Evolutionary conservation across 2,113 vertebrate species (phyloP).

Genomic region (Myiozetetes cayanensis): DNA sequence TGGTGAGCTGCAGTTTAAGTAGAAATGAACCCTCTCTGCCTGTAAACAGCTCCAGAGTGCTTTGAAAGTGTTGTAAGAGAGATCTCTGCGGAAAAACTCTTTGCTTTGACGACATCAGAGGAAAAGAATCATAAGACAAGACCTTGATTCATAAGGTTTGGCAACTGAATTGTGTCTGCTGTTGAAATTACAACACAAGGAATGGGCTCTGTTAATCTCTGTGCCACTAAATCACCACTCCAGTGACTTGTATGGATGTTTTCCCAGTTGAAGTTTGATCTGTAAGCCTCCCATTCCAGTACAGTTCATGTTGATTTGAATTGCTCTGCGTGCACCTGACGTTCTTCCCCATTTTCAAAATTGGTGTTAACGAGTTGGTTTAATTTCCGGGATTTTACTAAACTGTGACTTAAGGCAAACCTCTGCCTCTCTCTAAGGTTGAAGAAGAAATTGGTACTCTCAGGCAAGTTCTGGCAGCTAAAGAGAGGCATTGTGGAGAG

Average conservation of each 20-base stretch:
- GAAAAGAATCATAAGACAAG: not conserved
- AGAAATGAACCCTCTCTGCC: not conserved
- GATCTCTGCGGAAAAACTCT: not conserved
- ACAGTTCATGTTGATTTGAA: accelerated
- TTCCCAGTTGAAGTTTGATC: not conserved
- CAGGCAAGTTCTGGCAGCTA: slow-evolving; percentile 92
- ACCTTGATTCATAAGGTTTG: not conserved
- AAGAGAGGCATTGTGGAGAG: slow-evolving; percentile 89
- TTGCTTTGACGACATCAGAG: not conserved
- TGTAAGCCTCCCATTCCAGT: not conserved
- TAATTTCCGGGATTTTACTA: no score
- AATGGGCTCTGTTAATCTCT: not conserved
- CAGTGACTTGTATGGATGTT: not conserved
- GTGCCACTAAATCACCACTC: not conserved
- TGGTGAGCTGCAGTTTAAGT: not conserved
- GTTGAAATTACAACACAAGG: not conserved
- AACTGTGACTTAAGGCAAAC: not conserved
- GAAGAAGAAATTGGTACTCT: slow-evolving; percentile 95
- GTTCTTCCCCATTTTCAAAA: accelerated
- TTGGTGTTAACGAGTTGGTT: accelerated
- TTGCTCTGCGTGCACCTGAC: accelerated
- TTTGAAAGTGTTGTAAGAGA: not conserved
- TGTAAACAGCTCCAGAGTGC: not conserved
- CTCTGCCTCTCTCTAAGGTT: slow-evolving; percentile 74
- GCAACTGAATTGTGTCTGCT: not conserved